These are phyloP conservation scores for Colostygia pectinataria DNA, from an alignment of 2,888 invertebrate species.

Conservation along the genomic window DNA sequence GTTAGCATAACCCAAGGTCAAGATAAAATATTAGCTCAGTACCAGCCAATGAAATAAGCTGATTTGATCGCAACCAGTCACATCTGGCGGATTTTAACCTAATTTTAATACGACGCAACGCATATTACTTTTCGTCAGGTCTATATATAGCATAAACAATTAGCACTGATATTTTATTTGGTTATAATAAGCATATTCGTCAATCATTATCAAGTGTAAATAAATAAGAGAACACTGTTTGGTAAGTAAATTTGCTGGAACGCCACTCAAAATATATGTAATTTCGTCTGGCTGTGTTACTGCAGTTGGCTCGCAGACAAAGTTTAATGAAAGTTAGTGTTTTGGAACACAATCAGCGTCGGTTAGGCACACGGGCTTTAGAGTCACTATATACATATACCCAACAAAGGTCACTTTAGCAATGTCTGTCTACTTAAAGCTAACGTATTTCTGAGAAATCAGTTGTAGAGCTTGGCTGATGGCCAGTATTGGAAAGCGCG, in stretches of 20 bases:
- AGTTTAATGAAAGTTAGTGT: slow-evolving; percentile 24
- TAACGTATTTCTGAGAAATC: slow-evolving; percentile 4
- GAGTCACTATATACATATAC: slow-evolving; percentile 12
- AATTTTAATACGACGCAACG: too few species aligned
- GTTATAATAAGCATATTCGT: too few species aligned
- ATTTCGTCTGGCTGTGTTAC: slow-evolving; percentile 4
- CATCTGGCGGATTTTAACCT: too few species aligned
- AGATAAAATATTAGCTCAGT: slow-evolving; percentile 47
- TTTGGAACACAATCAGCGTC: slow-evolving; percentile 18
- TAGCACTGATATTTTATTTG: too few species aligned
- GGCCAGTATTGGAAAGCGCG: slow-evolving; percentile 18
- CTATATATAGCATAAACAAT: too few species aligned
- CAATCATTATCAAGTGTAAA: too few species aligned
- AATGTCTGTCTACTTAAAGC: too few species aligned
- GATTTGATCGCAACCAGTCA: too few species aligned
- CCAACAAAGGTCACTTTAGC: slow-evolving; percentile 16
- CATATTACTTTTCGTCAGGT: too few species aligned
- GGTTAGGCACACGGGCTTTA: slow-evolving; percentile 13
- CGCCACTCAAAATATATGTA: slow-evolving; percentile 1
- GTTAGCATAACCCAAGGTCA: slow-evolving; percentile 38
- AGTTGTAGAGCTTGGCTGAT: slow-evolving; percentile 11
- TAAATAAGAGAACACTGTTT: too few species aligned
- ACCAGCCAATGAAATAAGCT: neutral
- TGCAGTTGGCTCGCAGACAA: slow-evolving; percentile 12
- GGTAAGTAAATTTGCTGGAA: neutral